phyloP scores from a whole-genome alignment of 2,888 invertebrate genomes.

The Ametastegia equiseti region DNA sequence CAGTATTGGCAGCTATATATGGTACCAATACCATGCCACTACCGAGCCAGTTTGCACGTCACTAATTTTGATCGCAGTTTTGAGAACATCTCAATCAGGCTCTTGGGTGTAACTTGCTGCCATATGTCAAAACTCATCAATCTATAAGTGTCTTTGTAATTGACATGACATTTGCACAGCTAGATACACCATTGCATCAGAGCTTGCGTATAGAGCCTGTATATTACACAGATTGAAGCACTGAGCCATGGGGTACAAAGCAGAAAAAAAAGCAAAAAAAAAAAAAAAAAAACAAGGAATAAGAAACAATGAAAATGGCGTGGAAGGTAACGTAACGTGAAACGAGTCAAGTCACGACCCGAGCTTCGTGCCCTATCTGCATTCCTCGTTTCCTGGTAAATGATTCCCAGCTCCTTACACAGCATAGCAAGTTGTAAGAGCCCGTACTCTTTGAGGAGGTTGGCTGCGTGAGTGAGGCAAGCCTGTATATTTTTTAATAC shows the following conservation, averaged over 20 bases:
- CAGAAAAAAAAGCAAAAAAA: neutral
- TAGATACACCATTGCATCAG: neutral
- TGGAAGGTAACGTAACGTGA: slow-evolving; percentile 6
- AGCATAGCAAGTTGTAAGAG: slow-evolving; percentile 19
- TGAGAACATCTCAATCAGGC: too few relatives aligned
- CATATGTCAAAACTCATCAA: too few relatives aligned
- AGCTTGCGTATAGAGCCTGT: neutral
- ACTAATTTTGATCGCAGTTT: too few relatives aligned
- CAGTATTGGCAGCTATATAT: too few relatives aligned
- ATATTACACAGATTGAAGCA: neutral
- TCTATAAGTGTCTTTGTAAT: neutral
- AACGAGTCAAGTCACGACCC: slow-evolving; percentile 34
- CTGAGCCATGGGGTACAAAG: neutral
- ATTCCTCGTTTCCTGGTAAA: slow-evolving; percentile 30
- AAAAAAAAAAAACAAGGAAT: neutral
- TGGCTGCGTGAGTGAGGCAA: neutral
- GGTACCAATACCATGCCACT: too few relatives aligned
- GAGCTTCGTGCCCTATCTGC: slow-evolving; percentile 30
- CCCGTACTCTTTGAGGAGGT: slow-evolving; percentile 16
- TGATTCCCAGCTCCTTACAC: slow-evolving; percentile 12
- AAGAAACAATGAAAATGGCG: slow-evolving; percentile 9
- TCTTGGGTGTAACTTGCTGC: too few relatives aligned
- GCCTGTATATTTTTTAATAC: slow-evolving; percentile 27
- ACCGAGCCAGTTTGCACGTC: too few relatives aligned
- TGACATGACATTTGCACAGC: neutral